Base-by-base conservation (phyloP, 2,113 vertebrate genomes). In the Hemibates koningsi region DNA sequence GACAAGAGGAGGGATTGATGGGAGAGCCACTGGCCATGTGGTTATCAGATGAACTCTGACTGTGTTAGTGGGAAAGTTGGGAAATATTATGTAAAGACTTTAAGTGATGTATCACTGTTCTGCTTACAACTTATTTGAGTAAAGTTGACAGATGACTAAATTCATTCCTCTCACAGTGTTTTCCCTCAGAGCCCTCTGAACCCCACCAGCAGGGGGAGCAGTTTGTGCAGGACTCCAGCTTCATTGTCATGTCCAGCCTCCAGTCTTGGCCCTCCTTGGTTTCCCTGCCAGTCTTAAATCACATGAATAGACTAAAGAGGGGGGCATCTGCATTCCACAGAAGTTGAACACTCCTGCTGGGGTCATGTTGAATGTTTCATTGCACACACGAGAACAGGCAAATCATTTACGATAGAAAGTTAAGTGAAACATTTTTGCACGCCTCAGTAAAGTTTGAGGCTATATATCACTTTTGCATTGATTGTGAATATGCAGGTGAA, bases 141-240 rank as follows among this genome's bases (percentile, higher is more conserved):
- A 78, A 52, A 78, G 27, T 17, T 78, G 73, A 52, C 45, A 52
- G 45, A 78, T 78, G 73, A 50, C 16, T 50, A 78, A 78, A 78
- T 32, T 50, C 43, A 78, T 52, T 12, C 45, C 27, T 63, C 27
- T 82, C 86, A 21, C 38, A 27, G 82, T n/a, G 27, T 71, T 78
- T 82, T 21, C 53, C 9, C 48, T 34, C 48, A 13, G 83, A 24
- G 24, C 4, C 3, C 9, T 68, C 83, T 86, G 12, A 93, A 81
- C 92, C 94, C 94, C 6, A 45, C 95, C 96, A 96, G 95, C 95
- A 97, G 96, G 91, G 92, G 96, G 96, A 89, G 93, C 92, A 80
- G 66, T 94, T 94, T 32, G 45, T 73, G 32, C 81, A 86, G 59
- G 50, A 41, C 86, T 81, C 68, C 66, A 93, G 82, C 84, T 93